Evolutionary conservation across 2,888 invertebrate species (phyloP).

Genomic region (Blomia tropicalis): DNA sequence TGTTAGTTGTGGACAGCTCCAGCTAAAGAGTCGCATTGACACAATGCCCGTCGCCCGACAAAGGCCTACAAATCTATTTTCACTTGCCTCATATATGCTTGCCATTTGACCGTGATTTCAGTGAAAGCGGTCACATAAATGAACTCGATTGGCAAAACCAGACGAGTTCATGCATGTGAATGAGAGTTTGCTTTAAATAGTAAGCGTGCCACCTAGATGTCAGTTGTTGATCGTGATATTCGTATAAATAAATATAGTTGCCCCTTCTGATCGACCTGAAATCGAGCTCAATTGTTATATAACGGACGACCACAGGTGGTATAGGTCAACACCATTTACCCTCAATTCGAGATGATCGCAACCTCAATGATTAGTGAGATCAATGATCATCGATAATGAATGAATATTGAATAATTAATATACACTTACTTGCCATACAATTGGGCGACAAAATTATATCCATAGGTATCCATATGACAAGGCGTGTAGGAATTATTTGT

Average conservation of each 20-base stretch:
- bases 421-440: slow-evolving; percentile 57
- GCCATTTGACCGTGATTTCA: slow-evolving; percentile 9
- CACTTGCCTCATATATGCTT: not conserved
- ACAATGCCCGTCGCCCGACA: slow-evolving; percentile 13
- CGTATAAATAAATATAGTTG: too few species aligned
- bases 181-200: slow-evolving; percentile 15
- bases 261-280: too few species aligned
- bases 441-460: slow-evolving; percentile 79
- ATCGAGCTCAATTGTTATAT: too few species aligned
- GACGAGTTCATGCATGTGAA: too few species aligned
- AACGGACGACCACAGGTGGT: too few species aligned
- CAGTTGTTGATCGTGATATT: not conserved
- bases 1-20: slow-evolving; percentile 6
- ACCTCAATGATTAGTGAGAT: not conserved
- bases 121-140: slow-evolving; percentile 15
- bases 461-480: slow-evolving; percentile 84
- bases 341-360: not conserved
- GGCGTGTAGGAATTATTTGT: slow-evolving; percentile 63
- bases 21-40: not conserved
- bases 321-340: too few species aligned
- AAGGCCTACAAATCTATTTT: slow-evolving; percentile 11
- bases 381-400: not conserved
- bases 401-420: not conserved
- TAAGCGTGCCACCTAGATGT: not conserved
- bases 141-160: slow-evolving; percentile 10